These are phyloP conservation scores for Cottus gobio DNA, from an alignment of 2,113 vertebrate genomes.

Conservation along the genomic window DNA sequence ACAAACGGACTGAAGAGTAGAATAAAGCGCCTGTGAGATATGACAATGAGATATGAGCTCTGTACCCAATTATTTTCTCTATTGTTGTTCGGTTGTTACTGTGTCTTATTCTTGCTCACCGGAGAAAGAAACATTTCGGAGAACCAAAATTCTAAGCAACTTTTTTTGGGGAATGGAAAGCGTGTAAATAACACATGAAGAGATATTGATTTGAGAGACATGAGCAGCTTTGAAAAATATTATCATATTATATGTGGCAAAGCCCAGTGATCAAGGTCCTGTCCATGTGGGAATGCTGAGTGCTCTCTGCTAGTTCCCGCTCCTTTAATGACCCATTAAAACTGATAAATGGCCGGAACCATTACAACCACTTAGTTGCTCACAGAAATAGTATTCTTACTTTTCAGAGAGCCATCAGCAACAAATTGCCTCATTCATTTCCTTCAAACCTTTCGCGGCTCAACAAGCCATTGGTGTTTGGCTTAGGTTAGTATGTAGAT, in stretches of 20 bases:
- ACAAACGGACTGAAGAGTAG: background rate
- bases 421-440: slow-evolving; percentile 34
- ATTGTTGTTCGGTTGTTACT: no score
- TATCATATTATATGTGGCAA: slow-evolving; percentile 13
- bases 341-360: slow-evolving; percentile 55
- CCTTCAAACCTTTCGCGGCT: slow-evolving; percentile 4
- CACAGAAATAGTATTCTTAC: slow-evolving; percentile 27
- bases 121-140: background rate
- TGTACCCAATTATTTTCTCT: background rate
- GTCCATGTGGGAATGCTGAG: slow-evolving; percentile 36
- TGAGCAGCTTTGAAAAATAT: slow-evolving; percentile 26
- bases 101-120: background rate
- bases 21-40: background rate
- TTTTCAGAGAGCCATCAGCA: slow-evolving; percentile 40
- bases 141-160: background rate
- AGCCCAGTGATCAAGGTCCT: slow-evolving; percentile 16
- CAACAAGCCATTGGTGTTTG: background rate
- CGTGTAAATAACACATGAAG: slow-evolving; percentile 4
- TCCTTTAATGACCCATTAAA: slow-evolving; percentile 59
- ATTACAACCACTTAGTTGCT: slow-evolving; percentile 50
- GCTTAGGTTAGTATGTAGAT: background rate
- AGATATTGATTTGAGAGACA: slow-evolving; percentile 26
- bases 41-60: background rate
- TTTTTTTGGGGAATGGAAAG: background rate
- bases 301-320: slow-evolving; percentile 39